Base-by-base conservation (phyloP, 2,797 vertebrate genomes). In the Triplophysa bombifrons region DNA sequence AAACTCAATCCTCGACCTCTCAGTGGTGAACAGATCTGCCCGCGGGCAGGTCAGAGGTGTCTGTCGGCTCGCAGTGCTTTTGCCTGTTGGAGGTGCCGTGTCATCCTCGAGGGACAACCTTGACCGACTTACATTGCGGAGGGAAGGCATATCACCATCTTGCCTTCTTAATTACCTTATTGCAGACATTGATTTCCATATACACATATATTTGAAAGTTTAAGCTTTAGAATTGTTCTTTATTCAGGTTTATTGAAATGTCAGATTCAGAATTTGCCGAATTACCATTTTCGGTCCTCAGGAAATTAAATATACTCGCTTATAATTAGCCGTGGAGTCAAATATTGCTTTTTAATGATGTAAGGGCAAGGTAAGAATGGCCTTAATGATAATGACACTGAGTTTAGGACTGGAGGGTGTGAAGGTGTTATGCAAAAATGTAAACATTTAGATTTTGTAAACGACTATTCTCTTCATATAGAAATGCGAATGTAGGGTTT, bases 261-360 rank as follows among this genome's bases (percentile, higher is more conserved):
- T 78, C 13, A 38, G 56, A 70, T 44, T 63, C 0, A 76, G 71
- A 41, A 11, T 10, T 41, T 41, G 9, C 41, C 2, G 7, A 61
- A 74, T 74, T 72, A 48, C 48, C 76, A 63, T 61, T 61, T 83
- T 65, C 65, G 8, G 79, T 81, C 78, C 63, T 61, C 69, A 79
- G 73, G 72, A 76, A 82, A 85, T 81, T 74, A 77, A 70, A 83
- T 70, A 64, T 79, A 44, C 67, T 79, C 78, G 76, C 46, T 27
- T 56, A 77, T 83, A 70, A 85, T 76, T 76, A 73, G 41, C 63
- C 64, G 68, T 65, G 78, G 83, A 85, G 81, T 79, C 70, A 53
- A 72, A 78, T 79, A 60, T 25, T 80, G 56, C 10, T 1, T 0
- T 16, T 38, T 78, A 51, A 53, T 63, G 76, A 25, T 61, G n/a